Base-by-base conservation (phyloP, 2,797 vertebrate genomes). In the Lagodon rhomboides region DNA sequence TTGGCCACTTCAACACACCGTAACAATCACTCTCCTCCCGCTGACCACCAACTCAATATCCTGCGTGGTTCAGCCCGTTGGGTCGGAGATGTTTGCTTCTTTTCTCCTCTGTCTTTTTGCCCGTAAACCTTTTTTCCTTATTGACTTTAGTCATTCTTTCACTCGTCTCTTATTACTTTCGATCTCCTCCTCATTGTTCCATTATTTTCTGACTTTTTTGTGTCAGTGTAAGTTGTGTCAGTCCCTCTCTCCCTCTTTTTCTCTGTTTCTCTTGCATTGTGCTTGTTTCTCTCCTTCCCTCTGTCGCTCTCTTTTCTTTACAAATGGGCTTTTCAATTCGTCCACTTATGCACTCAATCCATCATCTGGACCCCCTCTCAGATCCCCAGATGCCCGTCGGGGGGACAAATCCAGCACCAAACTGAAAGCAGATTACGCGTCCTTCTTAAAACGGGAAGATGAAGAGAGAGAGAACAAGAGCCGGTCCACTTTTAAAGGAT, bases 31-130 rank as follows among this genome's bases (percentile, higher is more conserved):
- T 77, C 79, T 81, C 34, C 73, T 86, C 77, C 80, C 16, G n/a
- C 86, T 84, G 79, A 91, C 90, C 88, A 89, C 86, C 73, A 79
- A 62, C 83, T 84, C 81, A 94, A 93, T 94, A 93, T 94, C 93
- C 92, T 94, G 91, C 86, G 79, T 77, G 72, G 67, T 81, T 74
- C 53, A 25, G 43, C 69, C 62, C 92, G 82, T 86, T 84, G 66
- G 62, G 80, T 87, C 68, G 71, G 59, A 84, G 61, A 76, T 75
- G 47, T 85, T 88, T 75, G 77, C 49, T 85, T 79, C 68, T 74
- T 73, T 73, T 73, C 47, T 56, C 18, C n/a, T 25, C 22, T 1
- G 15, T 44, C 44, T 15, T 66, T 68, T 16, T 20, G 59, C 62
- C 59, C 51, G 20, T 38, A 12, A 54, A 75, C 12, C 5, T 67